Evolutionary conservation across 2,888 invertebrate genomes (phyloP).

Genomic region (Cylindroiulus punctatus): DNA sequence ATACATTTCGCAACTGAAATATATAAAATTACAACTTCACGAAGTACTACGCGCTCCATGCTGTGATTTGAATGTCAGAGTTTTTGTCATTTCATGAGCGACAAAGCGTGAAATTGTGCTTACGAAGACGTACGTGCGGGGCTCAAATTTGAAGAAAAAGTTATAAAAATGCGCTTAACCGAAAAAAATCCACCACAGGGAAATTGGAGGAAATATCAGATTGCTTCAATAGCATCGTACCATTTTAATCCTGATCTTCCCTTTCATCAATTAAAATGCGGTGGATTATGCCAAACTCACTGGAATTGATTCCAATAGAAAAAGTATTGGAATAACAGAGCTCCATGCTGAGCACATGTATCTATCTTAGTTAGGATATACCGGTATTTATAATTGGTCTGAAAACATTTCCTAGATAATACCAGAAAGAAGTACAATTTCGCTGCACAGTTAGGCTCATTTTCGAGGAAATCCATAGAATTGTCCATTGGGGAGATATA

Average conservation of each 20-base stretch:
- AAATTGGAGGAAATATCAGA: not conserved
- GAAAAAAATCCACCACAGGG: not conserved
- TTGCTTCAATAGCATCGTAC: too few species aligned
- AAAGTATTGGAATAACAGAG: too few species aligned
- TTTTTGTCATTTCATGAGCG: not conserved
- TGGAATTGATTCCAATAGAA: too few species aligned
- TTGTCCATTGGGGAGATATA: not conserved
- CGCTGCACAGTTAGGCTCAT: too few species aligned
- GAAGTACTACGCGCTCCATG: not conserved
- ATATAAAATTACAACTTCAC: not conserved
- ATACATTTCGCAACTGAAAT: not conserved
- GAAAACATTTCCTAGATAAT: too few species aligned
- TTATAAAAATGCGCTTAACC: not conserved
- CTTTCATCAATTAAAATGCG: too few species aligned
- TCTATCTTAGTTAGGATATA: too few species aligned
- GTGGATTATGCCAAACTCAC: too few species aligned
- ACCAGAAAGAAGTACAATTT: too few species aligned
- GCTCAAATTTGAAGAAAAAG: not conserved
- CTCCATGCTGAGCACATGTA: too few species aligned
- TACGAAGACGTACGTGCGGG: not conserved
- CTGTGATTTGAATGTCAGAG: not conserved
- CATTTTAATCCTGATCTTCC: too few species aligned
- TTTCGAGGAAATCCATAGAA: not conserved
- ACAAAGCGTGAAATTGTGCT: slow-evolving; percentile 21
- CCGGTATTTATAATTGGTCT: too few species aligned